phyloP scores from a whole-genome alignment of 2,888 invertebrate species.

The Cynaeus angustus region DNA sequence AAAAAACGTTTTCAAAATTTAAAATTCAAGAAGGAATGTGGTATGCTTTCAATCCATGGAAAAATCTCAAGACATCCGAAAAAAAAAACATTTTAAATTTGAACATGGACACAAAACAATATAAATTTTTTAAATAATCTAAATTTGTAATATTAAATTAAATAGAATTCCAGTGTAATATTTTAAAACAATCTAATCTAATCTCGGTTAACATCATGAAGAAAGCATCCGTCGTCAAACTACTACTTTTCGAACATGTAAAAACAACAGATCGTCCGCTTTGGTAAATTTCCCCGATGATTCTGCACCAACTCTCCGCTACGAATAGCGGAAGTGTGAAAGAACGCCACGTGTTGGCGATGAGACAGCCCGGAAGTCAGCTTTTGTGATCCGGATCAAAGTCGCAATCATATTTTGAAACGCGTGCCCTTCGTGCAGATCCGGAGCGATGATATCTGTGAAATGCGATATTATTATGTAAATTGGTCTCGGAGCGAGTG shows the following conservation, averaged over 20 bases:
- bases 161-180: too few relatives aligned
- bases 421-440: constrained; percentile 53
- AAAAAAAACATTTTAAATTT: too few relatives aligned
- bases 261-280: background rate
- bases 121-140: too few relatives aligned
- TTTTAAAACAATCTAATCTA: too few relatives aligned
- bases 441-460: constrained; percentile 49
- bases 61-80: too few relatives aligned
- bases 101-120: too few relatives aligned
- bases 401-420: constrained; percentile 63
- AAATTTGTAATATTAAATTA: too few relatives aligned
- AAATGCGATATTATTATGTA: constrained; percentile 48
- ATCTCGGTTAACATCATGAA: too few relatives aligned
- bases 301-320: constrained; percentile 2
- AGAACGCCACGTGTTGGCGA: constrained; percentile 68
- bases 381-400: constrained; percentile 67
- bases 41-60: too few relatives aligned
- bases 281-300: constrained; percentile 2
- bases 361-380: constrained; percentile 68
- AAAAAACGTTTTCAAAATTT: too few relatives aligned
- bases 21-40: too few relatives aligned
- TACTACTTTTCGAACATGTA: background rate
- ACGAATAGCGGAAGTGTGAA: constrained; percentile 63
- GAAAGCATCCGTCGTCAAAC: too few relatives aligned
- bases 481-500: constrained; percentile 28